Conservation (phyloP, 2,888 invertebrate genomes). For the Chrysodeixis includens region DNA sequence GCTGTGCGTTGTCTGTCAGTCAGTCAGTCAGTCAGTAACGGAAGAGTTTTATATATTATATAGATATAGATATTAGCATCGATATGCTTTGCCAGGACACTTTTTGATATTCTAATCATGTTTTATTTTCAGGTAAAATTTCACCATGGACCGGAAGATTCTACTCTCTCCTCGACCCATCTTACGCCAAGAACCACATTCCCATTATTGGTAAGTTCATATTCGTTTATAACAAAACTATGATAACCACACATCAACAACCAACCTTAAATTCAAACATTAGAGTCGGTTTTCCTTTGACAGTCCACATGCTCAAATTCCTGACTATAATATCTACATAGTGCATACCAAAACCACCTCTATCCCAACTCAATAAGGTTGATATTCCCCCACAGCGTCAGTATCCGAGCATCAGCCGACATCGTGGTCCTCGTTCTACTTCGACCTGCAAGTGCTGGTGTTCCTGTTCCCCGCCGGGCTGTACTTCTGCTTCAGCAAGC, state of each 20-base stretch:
- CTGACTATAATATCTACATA: too few relatives aligned
- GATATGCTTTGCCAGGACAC: too few relatives aligned
- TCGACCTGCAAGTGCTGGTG: slow-evolving; percentile 98
- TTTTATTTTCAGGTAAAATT: slow-evolving; percentile 92
- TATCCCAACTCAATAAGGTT: slow-evolving; percentile 5
- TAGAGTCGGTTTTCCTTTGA: too few relatives aligned
- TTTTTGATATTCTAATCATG: background rate
- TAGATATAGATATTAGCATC: too few relatives aligned
- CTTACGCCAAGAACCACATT: slow-evolving; percentile 99
- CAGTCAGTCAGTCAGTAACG: too few relatives aligned
- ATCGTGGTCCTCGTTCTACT: slow-evolving; percentile 99
- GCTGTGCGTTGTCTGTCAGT: too few relatives aligned
- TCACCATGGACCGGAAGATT: slow-evolving; percentile 99
- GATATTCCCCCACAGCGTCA: slow-evolving; percentile 87
- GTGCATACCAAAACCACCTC: background rate
- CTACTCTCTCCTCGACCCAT: slow-evolving; percentile 98
- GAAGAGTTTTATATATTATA: too few relatives aligned
- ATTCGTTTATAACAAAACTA: too few relatives aligned
- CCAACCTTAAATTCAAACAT: too few relatives aligned
- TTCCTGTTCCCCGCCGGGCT: slow-evolving; percentile 99
- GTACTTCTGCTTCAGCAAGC: slow-evolving; percentile 98
- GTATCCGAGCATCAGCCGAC: slow-evolving; percentile 99
- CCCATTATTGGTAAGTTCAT: slow-evolving; percentile 96
- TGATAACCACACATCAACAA: too few relatives aligned
- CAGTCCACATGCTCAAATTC: too few relatives aligned